These are phyloP conservation scores for Epinotia bilunana DNA, from an alignment of 2,888 invertebrate species.

Conservation along the genomic window DNA sequence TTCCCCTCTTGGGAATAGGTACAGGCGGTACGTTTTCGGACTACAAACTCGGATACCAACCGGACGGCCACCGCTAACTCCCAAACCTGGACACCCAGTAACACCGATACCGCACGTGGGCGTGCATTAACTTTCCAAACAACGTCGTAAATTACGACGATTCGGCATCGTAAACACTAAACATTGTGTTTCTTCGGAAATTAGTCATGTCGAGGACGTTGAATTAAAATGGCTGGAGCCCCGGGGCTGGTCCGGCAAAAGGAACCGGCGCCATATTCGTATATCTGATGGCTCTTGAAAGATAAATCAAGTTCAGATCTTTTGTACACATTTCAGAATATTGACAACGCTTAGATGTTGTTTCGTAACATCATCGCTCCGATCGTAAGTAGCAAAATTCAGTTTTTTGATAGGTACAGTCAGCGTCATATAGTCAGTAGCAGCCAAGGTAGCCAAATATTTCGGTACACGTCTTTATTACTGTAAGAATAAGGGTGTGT, in stretches of 20 bases:
- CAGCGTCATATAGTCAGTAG: too few species aligned
- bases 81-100: constrained; percentile 24
- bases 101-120: constrained; percentile 24
- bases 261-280: background rate
- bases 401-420: too few species aligned
- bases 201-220: constrained; percentile 34
- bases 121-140: constrained; percentile 33
- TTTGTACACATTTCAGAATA: background rate
- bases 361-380: too few species aligned
- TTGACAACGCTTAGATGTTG: background rate
- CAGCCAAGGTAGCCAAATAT: too few species aligned
- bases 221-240: constrained; percentile 8
- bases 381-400: too few species aligned
- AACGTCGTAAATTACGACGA: constrained; percentile 28
- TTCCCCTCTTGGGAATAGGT: too few species aligned
- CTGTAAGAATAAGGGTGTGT: too few species aligned
- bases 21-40: too few species aligned
- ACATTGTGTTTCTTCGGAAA: constrained; percentile 28
- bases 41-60: background rate
- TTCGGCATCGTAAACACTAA: constrained; percentile 32
- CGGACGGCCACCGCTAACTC: background rate
- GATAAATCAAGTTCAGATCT: background rate
- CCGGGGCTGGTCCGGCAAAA: background rate
- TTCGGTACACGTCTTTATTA: too few species aligned
- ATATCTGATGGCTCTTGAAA: background rate